These are phyloP conservation scores for Tenthredo livida DNA, from an alignment of 2,888 invertebrate genomes.

Conservation along the genomic window DNA sequence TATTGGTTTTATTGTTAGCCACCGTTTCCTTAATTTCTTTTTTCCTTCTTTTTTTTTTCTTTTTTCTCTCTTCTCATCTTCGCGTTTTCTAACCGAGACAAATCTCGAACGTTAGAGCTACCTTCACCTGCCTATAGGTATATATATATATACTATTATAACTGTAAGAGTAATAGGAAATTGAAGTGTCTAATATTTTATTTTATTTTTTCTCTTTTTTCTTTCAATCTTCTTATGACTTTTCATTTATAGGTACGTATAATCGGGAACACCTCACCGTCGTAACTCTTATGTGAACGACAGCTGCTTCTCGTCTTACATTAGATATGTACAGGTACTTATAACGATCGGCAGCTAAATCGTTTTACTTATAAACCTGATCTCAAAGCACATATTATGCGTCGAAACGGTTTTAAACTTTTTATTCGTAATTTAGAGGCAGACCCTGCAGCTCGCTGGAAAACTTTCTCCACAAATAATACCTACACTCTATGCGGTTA, in stretches of 20 bases:
- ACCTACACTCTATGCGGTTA: neutral
- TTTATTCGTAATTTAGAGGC: neutral
- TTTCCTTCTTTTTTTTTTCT: neutral
- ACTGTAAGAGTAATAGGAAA: neutral
- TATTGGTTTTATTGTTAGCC: neutral
- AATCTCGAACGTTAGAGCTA: neutral
- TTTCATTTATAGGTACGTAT: constrained; percentile 1
- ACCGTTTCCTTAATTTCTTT: neutral
- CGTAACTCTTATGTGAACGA: constrained; percentile 6
- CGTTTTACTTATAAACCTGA: constrained; percentile 10
- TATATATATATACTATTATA: too few species aligned
- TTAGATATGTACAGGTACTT: neutral
- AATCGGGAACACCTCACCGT: constrained; percentile 6
- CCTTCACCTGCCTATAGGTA: neutral
- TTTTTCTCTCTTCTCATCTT: neutral
- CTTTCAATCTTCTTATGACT: neutral
- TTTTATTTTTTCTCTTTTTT: neutral
- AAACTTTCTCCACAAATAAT: constrained; percentile 20
- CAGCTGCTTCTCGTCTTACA: constrained; percentile 26
- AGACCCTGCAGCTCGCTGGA: neutral
- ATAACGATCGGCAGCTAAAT: constrained; percentile 3
- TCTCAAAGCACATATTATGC: neutral
- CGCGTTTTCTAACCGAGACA: neutral
- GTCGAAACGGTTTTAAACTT: neutral
- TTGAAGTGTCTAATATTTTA: neutral